Evolutionary conservation across 2,797 vertebrate genomes (phyloP), one percentile per base, ranked within the genome.

Genomic region (Bucorvus abyssinicus): DNA sequence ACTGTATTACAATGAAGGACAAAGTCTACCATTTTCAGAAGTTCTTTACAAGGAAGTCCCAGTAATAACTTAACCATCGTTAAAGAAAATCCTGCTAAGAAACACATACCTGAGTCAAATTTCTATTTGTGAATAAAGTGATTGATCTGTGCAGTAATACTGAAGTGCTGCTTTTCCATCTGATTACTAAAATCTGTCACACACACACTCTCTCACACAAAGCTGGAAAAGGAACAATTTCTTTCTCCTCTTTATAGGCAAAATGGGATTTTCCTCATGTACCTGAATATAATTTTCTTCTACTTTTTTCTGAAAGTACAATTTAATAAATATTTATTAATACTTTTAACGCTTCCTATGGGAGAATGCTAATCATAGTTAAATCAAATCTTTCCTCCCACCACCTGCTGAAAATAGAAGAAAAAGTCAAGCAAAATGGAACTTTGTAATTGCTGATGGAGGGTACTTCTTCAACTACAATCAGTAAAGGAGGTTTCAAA

Each of bases 241-340:
- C 6, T 56, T 56, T 74, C 64, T 71, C 32, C 26, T 71, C 11
- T 64, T 91, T 52, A 47, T 52, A 27, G 22, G 17, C 17, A 76
- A 65, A 86, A 84, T 44, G n/a, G 24, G 45, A 79, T 85, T 87
- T 92, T 91, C 20, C 53, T 82, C 45, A 86, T 49, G 9, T 42
- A 95, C 18, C 10, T 94, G 32, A 45, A 94, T 38, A 16, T 38
- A 88, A 75, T 93, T 88, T 93, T 93, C n/a, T 95, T 92, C 24
- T 67, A 71, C 29, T 36, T 85, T 93, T 96, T 96, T 88, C 65
- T 95, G 71, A 90, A 93, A 71, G 14, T 44, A 30, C n/a, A 50
- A 88, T 86, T 91, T 59, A 95, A 95, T 91, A 95, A 86, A 79
- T 96, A 97, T 96, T 95, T 97, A 92, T 97, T 94, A 92, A 91